phyloP scores from a whole-genome alignment of 2,113 vertebrate genomes.

The Xiphias gladius region DNA sequence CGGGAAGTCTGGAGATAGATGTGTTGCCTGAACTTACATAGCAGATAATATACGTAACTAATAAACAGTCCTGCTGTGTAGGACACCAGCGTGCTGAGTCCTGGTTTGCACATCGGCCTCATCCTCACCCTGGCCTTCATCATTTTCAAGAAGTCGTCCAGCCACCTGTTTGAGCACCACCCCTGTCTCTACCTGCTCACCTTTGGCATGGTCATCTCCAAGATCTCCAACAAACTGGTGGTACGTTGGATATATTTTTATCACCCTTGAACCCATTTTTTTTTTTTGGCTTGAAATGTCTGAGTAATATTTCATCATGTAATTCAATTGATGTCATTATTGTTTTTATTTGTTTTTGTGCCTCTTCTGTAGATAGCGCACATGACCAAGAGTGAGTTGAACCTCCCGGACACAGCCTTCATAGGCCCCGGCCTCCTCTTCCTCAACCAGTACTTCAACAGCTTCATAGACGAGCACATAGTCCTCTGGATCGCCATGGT shows the following conservation, averaged over 20 bases:
- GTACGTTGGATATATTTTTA: constrained; percentile 76
- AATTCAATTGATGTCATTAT: not conserved
- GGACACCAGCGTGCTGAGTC: constrained; percentile 97
- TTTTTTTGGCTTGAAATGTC: not conserved
- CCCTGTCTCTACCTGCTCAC: constrained; percentile 94
- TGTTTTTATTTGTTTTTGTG: constrained; percentile 2
- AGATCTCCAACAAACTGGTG: constrained; percentile 97
- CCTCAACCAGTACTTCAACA: constrained; percentile 98
- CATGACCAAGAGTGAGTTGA: constrained; percentile 97
- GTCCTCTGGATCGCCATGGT: constrained; percentile 95
- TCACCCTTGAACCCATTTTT: not conserved
- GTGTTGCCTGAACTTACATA: not conserved
- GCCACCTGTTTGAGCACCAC: constrained; percentile 92
- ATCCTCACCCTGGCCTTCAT: constrained; percentile 91
- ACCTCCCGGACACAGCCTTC: constrained; percentile 94
- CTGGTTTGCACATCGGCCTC: constrained; percentile 93
- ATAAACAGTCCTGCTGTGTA: constrained; percentile 60
- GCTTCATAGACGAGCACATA: constrained; percentile 93
- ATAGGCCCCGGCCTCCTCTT: constrained; percentile 95
- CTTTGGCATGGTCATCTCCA: constrained; percentile 94
- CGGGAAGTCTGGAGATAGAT: not conserved
- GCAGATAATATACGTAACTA: not conserved
- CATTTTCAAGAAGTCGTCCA: constrained; percentile 97
- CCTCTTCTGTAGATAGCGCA: constrained; percentile 88
- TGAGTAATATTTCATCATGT: not conserved